phyloP scores from a whole-genome alignment of 2,797 vertebrate genomes.

The Pangasius djambal region DNA sequence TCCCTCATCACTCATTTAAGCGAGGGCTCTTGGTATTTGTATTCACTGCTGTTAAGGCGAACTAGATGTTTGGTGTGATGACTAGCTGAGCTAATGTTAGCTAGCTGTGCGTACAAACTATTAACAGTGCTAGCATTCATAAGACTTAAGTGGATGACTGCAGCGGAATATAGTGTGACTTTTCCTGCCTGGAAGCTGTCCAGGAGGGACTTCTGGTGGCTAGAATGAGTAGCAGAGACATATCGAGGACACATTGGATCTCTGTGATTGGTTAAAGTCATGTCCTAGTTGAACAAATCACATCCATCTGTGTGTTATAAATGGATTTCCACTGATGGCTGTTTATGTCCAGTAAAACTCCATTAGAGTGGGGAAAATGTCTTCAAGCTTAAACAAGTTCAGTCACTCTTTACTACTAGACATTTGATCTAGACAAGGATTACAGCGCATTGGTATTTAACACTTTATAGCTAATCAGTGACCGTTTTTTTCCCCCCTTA shows the following conservation, averaged over 20 bases:
- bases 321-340: neutral
- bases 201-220: neutral
- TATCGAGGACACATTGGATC: neutral
- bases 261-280: neutral
- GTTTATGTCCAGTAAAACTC: neutral
- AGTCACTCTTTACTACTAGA: neutral
- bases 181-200: neutral
- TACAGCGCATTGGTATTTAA: neutral
- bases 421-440: neutral
- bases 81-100: too few species aligned
- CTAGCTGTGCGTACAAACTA: neutral
- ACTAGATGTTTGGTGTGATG: neutral
- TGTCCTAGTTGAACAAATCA: neutral
- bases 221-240: neutral
- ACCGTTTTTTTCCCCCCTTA: neutral
- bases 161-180: neutral
- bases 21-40: neutral
- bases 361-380: neutral
- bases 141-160: neutral
- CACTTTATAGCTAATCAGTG: neutral
- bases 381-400: neutral
- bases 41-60: neutral
- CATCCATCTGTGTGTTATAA: neutral
- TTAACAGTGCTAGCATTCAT: too few species aligned
- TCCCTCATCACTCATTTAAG: neutral